These are phyloP conservation scores for Ophion costatus DNA, from an alignment of 2,888 invertebrate genomes.

Conservation along the genomic window DNA sequence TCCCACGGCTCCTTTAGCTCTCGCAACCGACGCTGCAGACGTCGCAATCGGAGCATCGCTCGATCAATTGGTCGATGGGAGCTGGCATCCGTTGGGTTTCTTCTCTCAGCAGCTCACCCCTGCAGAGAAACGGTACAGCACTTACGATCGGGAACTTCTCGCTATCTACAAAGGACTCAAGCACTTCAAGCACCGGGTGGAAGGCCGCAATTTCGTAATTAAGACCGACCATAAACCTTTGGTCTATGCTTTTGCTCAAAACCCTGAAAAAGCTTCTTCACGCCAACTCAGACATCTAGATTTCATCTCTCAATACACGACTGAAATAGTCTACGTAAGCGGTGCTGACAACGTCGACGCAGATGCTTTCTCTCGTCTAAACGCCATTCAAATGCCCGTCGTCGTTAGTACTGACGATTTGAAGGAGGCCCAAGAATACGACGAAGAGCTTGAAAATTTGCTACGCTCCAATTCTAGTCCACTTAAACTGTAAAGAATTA, in stretches of 20 bases:
- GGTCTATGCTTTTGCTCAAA: no score
- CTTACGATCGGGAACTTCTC: not conserved
- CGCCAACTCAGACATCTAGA: no score
- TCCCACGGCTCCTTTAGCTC: not conserved
- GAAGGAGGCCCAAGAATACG: slow-evolving; percentile 38
- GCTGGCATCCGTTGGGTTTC: slow-evolving; percentile 25
- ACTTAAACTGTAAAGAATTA: not conserved
- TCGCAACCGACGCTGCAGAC: slow-evolving; percentile 23
- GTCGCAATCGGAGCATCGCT: slow-evolving; percentile 24
- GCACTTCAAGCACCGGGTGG: not conserved
- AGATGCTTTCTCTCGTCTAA: slow-evolving; percentile 41
- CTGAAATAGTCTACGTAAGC: no score
- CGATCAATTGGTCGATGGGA: slow-evolving; percentile 15
- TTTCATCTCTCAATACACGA: no score
- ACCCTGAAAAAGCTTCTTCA: no score
- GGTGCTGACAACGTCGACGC: slow-evolving; percentile 22
- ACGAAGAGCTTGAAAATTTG: slow-evolving; percentile 47
- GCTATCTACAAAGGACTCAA: not conserved
- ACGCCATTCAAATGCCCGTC: slow-evolving; percentile 41
- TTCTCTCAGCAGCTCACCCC: slow-evolving; percentile 38
- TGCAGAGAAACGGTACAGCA: not conserved
- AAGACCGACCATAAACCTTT: no score
- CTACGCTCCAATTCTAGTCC: slow-evolving; percentile 45
- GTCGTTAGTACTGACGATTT: slow-evolving; percentile 15
- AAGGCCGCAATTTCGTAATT: no score